Conservation (phyloP, 2,113 vertebrate species). For the Caranx ignobilis region DNA sequence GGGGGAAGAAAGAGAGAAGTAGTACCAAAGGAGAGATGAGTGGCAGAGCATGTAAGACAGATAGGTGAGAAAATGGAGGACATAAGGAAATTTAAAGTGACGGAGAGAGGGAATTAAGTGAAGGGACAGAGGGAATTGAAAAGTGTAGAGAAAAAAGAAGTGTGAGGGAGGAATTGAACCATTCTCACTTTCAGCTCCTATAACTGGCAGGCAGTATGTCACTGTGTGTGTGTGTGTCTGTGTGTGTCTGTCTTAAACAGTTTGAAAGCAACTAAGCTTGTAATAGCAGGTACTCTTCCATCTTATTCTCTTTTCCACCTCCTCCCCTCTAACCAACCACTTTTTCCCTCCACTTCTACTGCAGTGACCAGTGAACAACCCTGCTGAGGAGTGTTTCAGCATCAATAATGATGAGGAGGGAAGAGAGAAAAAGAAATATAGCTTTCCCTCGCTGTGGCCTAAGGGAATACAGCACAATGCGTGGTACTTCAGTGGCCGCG, state of each 20-base stretch:
- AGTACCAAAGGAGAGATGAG: constrained; percentile 11
- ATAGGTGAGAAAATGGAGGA: constrained; percentile 19
- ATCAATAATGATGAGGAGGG: constrained; percentile 61
- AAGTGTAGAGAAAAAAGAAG: constrained; percentile 14
- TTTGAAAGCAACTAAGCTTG: constrained; percentile 34
- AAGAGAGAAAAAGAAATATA: constrained; percentile 46
- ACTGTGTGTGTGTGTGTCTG: constrained; percentile 17
- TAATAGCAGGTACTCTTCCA: constrained; percentile 24
- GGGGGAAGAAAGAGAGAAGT: background rate
- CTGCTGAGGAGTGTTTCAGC: constrained; percentile 48
- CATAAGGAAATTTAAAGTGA: constrained; percentile 32
- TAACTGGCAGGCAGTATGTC: constrained; percentile 14
- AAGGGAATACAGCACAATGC: constrained; percentile 27
- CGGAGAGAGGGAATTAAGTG: constrained; percentile 8
- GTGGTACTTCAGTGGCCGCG: constrained; percentile 14
- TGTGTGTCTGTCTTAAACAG: constrained; percentile 22
- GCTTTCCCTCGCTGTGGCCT: constrained; percentile 18
- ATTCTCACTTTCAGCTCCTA: background rate
- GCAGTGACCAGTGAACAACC: constrained; percentile 64
- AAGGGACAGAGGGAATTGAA: constrained; percentile 34
- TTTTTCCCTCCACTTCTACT: constrained; percentile 21
- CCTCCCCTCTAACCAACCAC: constrained; percentile 7
- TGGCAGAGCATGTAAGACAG: constrained; percentile 12
- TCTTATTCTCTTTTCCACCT: constrained; percentile 16
- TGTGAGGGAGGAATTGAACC: constrained; percentile 35